Evolutionary conservation across 1,140 invertebrate genomes (phyloP), one percentile per base, ranked within the genome.

Genomic region (Dinoponera quadriceps): DNA sequence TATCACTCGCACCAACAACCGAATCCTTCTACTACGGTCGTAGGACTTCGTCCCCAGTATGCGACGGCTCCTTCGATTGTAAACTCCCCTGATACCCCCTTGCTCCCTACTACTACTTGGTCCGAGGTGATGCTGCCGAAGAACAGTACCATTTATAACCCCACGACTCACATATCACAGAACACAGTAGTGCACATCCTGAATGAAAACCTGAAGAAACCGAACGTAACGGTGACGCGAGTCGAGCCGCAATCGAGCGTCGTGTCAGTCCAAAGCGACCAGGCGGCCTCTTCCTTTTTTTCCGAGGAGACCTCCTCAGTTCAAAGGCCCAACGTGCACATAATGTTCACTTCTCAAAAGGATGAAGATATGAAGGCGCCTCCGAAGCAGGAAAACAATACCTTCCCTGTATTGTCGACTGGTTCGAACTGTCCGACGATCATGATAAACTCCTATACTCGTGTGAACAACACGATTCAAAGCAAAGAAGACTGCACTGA

Each of bases 401-500:
- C 69, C 14, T 16, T 77, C 20, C 11, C 73, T 7, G 54, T 80
- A 0, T 0, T 74, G 57, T 60, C 82, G 0, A 77, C 55, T 3
- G 20, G 14, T 22, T 29, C 77, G 0, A 88, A 91, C 20, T 94
- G 94, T 65, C 94, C 94, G 0, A 94, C 93, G 0, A 94, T 94
- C 3, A 90, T 92, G 27, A 94, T 94, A 13, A 94, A 94, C 62
- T 91, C 93, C 0, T 91, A 93, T 11, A 94, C 94, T 0, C 89
- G 90, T 29, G 90, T 94, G 4, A 94, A 94, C 25, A 94, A 94
- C 49, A 94, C 93, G 0, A 92, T 94, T 20, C 90, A 94, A 27
- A 93, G 91, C 57, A 94, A 94, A 60, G 91, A 94, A 74, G 93
- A 92, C 0, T 94, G 94, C 62, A 94, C 91, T 0, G 94, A 94